These are phyloP conservation scores for Doryteuthis pealeii DNA, from an alignment of 1,140 invertebrate genomes.

Conservation along the genomic window DNA sequence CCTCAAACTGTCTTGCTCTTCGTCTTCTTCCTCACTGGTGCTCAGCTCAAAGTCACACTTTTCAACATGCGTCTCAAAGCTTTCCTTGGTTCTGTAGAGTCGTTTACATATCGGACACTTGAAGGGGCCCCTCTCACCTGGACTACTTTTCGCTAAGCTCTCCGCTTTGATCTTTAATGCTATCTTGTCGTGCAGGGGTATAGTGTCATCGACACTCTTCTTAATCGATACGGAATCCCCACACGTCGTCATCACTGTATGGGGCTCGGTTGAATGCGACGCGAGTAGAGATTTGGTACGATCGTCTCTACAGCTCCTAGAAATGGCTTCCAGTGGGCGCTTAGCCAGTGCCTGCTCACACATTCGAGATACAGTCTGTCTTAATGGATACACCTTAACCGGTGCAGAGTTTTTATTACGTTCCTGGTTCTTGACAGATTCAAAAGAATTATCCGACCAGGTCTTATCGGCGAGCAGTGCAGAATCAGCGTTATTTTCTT, in stretches of 20 bases:
- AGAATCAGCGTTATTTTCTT: no score
- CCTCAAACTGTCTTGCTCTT: constrained; percentile 17
- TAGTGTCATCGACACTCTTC: not conserved
- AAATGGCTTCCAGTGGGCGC: constrained; percentile 8
- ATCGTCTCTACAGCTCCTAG: constrained; percentile 8
- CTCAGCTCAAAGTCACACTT: constrained; percentile 68
- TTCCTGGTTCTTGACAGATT: not conserved
- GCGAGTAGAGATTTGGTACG: not conserved
- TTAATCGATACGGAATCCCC: not conserved
- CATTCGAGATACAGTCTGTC: constrained; percentile 17
- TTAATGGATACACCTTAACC: constrained; percentile 36
- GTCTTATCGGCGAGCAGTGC: not conserved
- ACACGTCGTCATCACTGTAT: not conserved
- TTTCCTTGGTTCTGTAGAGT: constrained; percentile 83
- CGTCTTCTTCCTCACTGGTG: constrained; percentile 55
- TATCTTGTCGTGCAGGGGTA: constrained; percentile 47
- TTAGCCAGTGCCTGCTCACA: constrained; percentile 14
- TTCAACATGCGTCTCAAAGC: constrained; percentile 79
- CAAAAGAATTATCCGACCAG: not conserved
- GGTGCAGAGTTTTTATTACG: constrained; percentile 1
- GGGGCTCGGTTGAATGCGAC: not conserved
- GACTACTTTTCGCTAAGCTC: constrained; percentile 49
- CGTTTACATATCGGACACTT: constrained; percentile 85
- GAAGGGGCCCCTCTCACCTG: constrained; percentile 68
- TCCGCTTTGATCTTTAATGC: constrained; percentile 53